A percentile compares a stretch with the other conserved stretches of the same genome.
Evolutionary conservation across 2,797 vertebrate species (phyloP).

Genomic region (Rhadinocentrus ornatus): DNA sequence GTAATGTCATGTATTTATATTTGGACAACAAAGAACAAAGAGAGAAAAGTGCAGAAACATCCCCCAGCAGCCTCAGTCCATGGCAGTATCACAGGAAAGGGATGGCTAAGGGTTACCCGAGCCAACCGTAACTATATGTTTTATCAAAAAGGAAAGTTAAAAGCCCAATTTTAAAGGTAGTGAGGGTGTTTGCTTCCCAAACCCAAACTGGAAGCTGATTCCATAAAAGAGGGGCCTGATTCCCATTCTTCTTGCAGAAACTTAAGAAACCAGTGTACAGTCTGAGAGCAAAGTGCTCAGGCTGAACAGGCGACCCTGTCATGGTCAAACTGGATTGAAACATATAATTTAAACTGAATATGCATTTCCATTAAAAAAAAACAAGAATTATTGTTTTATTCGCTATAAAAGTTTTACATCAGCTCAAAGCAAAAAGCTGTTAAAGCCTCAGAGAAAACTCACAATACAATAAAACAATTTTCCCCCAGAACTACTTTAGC

Average conservation of each 20-base stretch:
- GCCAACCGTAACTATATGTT: too few species aligned
- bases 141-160: background rate
- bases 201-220: background rate
- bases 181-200: background rate
- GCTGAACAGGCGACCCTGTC: background rate
- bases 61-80: background rate
- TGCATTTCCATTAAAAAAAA: background rate
- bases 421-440: conserved; percentile 12
- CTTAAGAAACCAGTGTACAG: background rate
- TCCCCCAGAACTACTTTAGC: conserved; percentile 5
- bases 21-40: too few species aligned
- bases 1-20: background rate
- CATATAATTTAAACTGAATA: background rate
- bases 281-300: background rate
- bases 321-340: conserved; percentile 11
- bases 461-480: conserved; percentile 20
- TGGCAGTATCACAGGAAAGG: background rate
- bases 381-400: background rate
- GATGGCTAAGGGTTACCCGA: background rate
- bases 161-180: background rate
- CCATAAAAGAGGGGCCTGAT: background rate
- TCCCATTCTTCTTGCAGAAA: too few species aligned
- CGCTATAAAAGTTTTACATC: background rate
- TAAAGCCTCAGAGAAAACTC: background rate
- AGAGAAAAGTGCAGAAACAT: background rate